These are phyloP conservation scores for Bos indicus DNA, from an alignment of 2,113 vertebrate species.

Conservation along the genomic window DNA sequence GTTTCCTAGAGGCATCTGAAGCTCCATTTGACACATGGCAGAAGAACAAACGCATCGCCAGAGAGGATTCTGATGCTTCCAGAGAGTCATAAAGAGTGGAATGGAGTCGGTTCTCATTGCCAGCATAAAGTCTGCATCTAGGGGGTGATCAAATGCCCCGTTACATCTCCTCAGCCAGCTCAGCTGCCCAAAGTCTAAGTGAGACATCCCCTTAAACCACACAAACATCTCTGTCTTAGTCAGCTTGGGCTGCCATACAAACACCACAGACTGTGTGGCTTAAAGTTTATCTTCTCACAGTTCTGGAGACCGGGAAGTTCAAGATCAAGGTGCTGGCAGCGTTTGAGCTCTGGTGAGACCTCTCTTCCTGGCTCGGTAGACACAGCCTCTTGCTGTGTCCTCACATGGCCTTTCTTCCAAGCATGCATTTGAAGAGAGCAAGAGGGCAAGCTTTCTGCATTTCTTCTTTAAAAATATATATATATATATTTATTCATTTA, in stretches of 20 bases:
- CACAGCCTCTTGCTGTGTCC: neutral
- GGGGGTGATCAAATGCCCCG: neutral
- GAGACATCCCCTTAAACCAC: neutral
- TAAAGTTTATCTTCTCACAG: neutral
- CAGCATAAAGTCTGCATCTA: neutral
- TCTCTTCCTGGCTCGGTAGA: neutral
- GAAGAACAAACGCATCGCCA: neutral
- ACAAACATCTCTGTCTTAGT: neutral
- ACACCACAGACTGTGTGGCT: neutral
- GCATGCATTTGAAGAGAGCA: rapidly evolving
- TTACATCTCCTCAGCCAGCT: neutral
- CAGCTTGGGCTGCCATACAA: neutral
- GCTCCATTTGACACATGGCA: neutral
- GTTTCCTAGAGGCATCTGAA: neutral
- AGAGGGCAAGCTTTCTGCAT: neutral
- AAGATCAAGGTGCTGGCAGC: neutral
- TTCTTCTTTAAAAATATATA: neutral
- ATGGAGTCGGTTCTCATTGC: neutral
- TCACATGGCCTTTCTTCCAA: neutral
- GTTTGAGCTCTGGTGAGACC: neutral
- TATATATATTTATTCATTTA: neutral
- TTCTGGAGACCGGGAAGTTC: neutral
- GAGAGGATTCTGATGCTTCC: neutral
- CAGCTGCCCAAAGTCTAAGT: neutral
- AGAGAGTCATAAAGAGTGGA: neutral